phyloP scores from a whole-genome alignment of 1,140 invertebrate species.

The Hylaeus anthracinus region DNA sequence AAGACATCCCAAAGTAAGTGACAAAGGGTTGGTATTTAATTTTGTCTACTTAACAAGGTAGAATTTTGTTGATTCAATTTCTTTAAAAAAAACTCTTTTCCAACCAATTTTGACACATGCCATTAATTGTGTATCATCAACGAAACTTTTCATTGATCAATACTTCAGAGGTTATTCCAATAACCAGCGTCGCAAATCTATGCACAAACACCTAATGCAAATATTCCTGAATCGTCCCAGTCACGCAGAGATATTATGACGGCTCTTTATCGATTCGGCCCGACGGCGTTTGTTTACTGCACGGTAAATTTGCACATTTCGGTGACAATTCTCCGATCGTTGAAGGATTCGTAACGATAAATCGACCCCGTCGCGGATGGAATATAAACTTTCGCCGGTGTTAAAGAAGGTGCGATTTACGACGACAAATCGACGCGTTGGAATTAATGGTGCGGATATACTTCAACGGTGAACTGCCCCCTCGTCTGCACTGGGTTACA shows the following conservation, averaged over 20 bases:
- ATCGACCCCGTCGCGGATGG: constrained; percentile 4
- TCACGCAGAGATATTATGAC: not conserved
- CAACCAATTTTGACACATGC: too few species aligned
- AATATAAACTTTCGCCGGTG: not conserved
- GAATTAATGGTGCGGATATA: not conserved
- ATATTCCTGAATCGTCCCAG: not conserved
- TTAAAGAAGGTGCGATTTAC: constrained; percentile 16
- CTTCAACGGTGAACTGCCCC: not conserved
- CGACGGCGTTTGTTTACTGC: not conserved
- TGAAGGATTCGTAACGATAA: constrained; percentile 12
- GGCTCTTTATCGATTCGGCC: not conserved
- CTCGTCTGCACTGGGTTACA: not conserved
- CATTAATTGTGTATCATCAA: too few species aligned
- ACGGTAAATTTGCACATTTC: not conserved
- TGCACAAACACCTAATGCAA: not conserved
- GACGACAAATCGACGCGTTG: not conserved
- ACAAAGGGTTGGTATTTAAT: too few species aligned
- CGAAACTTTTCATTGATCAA: too few species aligned
- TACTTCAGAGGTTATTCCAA: too few species aligned
- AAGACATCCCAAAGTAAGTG: too few species aligned
- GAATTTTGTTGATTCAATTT: too few species aligned
- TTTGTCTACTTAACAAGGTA: too few species aligned
- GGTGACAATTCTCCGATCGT: not conserved
- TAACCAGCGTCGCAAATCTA: too few species aligned
- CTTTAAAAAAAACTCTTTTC: too few species aligned